Evolutionary conservation across 2,797 vertebrate species (phyloP).

Genomic region (Melanotaenia parkinsoni): DNA sequence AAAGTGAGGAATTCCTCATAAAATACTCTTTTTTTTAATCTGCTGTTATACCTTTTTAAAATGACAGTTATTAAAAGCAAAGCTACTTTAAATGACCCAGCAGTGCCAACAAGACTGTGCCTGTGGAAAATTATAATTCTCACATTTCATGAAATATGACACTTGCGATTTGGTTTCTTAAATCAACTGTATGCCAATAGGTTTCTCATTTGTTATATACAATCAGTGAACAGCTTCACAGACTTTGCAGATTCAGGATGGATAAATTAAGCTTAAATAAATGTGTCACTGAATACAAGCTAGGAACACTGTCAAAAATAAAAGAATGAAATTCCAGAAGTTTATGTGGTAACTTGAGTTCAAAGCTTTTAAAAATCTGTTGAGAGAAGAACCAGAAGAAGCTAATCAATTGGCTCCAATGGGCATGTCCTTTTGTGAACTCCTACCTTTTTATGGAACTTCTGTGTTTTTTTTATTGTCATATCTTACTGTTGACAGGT

Average conservation of each 20-base stretch:
- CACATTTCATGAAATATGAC: constrained; percentile 46
- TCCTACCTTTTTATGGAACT: constrained; percentile 26
- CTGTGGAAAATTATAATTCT: constrained; percentile 25
- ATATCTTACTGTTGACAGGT: constrained; percentile 51
- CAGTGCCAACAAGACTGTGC: neutral
- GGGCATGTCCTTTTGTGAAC: constrained; percentile 10
- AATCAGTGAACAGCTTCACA: constrained; percentile 55
- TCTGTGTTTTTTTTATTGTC: constrained; percentile 36
- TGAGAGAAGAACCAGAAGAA: constrained; percentile 8
- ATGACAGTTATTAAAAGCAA: neutral
- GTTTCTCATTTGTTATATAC: constrained; percentile 78
- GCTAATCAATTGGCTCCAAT: constrained; percentile 5
- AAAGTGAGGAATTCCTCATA: neutral
- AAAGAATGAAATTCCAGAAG: neutral
- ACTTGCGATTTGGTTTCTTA: constrained; percentile 71
- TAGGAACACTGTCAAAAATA: constrained; percentile 17
- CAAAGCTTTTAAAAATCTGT: constrained; percentile 12
- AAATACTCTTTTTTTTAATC: neutral
- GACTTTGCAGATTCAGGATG: constrained; percentile 52
- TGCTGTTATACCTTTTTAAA: neutral
- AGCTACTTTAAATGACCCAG: neutral
- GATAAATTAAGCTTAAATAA: constrained; percentile 42
- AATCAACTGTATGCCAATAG: constrained; percentile 74
- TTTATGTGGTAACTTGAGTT: constrained; percentile 6
- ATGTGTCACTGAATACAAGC: constrained; percentile 20